Evolutionary conservation across 1,140 invertebrate species (phyloP), one percentile per base, ranked within the genome.

Genomic region (Drosophila orena): DNA sequence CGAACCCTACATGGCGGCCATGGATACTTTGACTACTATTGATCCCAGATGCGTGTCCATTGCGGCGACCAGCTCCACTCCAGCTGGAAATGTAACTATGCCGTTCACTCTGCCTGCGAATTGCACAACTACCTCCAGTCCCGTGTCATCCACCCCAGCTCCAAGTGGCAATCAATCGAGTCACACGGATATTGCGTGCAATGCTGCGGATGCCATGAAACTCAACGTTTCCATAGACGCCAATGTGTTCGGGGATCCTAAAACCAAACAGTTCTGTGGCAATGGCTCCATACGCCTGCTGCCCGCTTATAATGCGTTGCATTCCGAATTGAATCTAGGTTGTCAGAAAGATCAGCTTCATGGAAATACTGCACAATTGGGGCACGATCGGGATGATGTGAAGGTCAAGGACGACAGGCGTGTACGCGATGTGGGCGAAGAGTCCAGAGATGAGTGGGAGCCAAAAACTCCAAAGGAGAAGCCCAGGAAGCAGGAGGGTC

Each of bases 201-300:
- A 34, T 27, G 46, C n/a, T 2, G 20, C 66, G 2, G 85, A 90
- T 30, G 14, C 69, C 1, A 24, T 91, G 24, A 90, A 89, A 30
- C 43, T 91, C 10, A 90, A 89, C 43, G 76, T 91, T 0, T 64
- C 75, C 14, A 65, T 92, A 11, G 84, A 81, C 52, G 91, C 86
- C 20, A 77, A 79, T 50, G 68, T 92, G 7, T 79, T 81, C 22
- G 73, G 74, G 0, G 78, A 90, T 37, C 77, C 78, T 0, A 85
- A 77, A 34, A 75, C 80, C 0, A 91, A 89, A n/a, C 59, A 70
- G 38, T 77, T 81, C 56, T 78, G 47, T 38, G 86, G 90, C 24
- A 91, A 91, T 54, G 90, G 90, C 0, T 78, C 90, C 1, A 72
- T 91, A 11, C 73, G 61, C 15, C 15, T 91, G 37, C 43, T 59